Evolutionary conservation across 2,888 invertebrate species (phyloP).

Genomic region (Elysia crispata): DNA sequence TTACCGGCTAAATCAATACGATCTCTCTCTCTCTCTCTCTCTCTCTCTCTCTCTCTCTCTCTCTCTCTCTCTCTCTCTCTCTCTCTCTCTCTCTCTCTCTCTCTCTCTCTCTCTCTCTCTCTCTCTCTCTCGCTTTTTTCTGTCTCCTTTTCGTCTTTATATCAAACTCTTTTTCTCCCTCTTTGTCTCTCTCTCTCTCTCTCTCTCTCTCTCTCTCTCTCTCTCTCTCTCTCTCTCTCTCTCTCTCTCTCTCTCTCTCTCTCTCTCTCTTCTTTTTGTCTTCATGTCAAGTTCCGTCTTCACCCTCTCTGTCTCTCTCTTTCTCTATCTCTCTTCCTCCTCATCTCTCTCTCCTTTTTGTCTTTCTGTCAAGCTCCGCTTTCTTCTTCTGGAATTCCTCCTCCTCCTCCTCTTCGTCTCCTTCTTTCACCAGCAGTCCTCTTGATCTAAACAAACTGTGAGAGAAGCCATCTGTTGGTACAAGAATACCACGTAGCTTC

Average conservation of each 20-base stretch:
- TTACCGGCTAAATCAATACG: not conserved
- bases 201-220: no score
- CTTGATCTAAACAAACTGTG: not conserved
- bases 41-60: slow-evolving; percentile 19
- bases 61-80: slow-evolving; percentile 16
- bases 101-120: not conserved
- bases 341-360: no score
- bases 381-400: no score
- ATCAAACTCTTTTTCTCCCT: no score
- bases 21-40: not conserved
- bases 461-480: not conserved
- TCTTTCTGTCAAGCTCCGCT: no score
- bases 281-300: no score
- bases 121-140: no score
- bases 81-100: not conserved
- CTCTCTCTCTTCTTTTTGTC: not conserved
- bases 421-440: not conserved
- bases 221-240: slow-evolving; percentile 10
- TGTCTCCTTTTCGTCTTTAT: no score
- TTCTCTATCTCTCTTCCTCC: no score
- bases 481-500: not conserved
- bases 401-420: no score
- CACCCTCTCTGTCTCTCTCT: not conserved
- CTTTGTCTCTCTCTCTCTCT: no score
- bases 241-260: slow-evolving; percentile 19